Evolutionary conservation across 2,888 invertebrate genomes (phyloP), one percentile per base, ranked within the genome.

Genomic region (Polydrusus tereticollis): DNA sequence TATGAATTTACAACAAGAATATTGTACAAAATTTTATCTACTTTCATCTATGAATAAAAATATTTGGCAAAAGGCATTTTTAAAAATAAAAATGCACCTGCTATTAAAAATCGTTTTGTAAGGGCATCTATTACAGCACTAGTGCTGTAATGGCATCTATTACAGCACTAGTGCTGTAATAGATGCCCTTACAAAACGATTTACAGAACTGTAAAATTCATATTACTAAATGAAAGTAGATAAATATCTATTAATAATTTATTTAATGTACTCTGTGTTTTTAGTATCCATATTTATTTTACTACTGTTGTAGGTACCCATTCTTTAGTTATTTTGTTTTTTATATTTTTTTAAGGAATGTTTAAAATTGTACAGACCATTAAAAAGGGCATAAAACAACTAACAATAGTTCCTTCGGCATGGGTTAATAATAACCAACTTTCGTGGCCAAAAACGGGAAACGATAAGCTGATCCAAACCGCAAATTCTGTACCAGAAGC

Each of bases 401-500:
- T 21, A 21, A 47, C 47, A 3, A 47, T 47, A 47, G 21, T 47
- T 47, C 47, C 47, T 20, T 47, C 21, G 21, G 10, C 21, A 47
- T 47, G 47, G 47, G 47, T 20, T 18, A 20, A 18, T 20, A 45
- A 20, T 45, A 20, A 20, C n/a, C 21, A 47, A 47, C 47, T 47
- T 47, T 47, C 47, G 0, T 47, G 47, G 47, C 47, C 47, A 20
- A 21, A 47, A 47, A 21, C 16, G 10, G 21, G 47, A 5, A 21
- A 20, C 38, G 59, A 59, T 38, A 59, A 59, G 18, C 26, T 59
- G 38, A 36, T 59, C 6, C 18, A 18, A 8, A 21, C 38, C 16
- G 38, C 14, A 38, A 59, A 59, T 59, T 59, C 41, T 18, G 21
- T 20, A 59, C 59, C 59, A 5, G 59, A 59, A 38, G 59, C 16